Conservation (phyloP, 1,140 invertebrate species). For the Pachypeltis micranthus region DNA sequence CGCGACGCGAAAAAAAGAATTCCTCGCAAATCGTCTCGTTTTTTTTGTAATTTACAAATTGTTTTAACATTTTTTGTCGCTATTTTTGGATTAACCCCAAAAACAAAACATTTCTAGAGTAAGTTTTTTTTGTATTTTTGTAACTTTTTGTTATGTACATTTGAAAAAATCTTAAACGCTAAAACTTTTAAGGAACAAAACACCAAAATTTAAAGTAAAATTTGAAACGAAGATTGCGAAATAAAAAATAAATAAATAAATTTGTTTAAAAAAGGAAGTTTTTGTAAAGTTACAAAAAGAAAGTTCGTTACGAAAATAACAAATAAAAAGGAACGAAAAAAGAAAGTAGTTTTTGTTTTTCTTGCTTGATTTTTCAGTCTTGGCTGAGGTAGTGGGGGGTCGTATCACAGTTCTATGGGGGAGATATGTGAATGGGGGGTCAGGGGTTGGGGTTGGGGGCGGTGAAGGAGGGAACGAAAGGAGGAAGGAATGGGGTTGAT, state of each 20-base stretch:
- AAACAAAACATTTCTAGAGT: no score
- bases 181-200: constrained; percentile 2
- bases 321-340: constrained; percentile 7
- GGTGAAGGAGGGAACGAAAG: background rate
- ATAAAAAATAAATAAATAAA: no score
- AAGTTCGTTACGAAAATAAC: no score
- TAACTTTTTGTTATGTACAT: background rate
- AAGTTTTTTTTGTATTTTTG: no score
- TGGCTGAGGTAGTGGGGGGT: constrained; percentile 13
- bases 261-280: no score
- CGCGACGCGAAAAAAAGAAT: no score
- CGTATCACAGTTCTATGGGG: constrained; percentile 15
- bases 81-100: no score
- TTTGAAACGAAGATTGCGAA: no score
- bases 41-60: no score
- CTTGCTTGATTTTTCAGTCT: constrained; percentile 8
- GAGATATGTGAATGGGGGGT: constrained; percentile 10
- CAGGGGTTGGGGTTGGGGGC: background rate
- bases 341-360: constrained; percentile 6
- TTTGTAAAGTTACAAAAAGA: background rate
- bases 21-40: no score
- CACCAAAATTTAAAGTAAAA: no score
- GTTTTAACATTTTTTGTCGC: constrained; percentile 3
- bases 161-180: background rate
- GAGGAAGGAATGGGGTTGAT: background rate